A percentile compares a stretch with the other conserved stretches of the same genome.
Evolutionary conservation across 2,113 vertebrate genomes (phyloP).

Genomic region (Pimephales promelas): DNA sequence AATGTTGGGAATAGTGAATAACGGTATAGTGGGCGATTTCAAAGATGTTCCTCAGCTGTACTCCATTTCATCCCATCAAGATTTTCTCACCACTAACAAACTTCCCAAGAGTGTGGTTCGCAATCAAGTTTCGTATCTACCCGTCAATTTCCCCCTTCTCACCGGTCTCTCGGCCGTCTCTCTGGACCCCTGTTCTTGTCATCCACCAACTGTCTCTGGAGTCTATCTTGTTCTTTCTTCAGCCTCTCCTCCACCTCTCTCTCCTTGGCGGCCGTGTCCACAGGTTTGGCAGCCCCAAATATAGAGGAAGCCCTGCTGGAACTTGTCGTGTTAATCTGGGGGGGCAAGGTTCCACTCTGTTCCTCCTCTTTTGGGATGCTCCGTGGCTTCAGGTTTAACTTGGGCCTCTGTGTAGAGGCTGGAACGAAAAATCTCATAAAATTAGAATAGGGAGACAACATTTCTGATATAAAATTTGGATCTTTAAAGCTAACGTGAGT

Average conservation of each 20-base stretch:
- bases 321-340: constrained; percentile 58
- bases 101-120: neutral
- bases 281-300: constrained; percentile 91
- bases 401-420: constrained; percentile 88
- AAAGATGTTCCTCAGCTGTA: neutral
- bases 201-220: constrained; percentile 91
- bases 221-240: constrained; percentile 92
- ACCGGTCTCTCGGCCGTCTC: constrained; percentile 76
- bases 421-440: neutral
- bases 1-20: too few relatives aligned
- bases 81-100: neutral
- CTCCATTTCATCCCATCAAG: neutral
- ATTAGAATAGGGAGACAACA: neutral
- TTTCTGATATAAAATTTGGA: neutral
- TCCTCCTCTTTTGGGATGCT: constrained; percentile 89
- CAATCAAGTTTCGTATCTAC: neutral
- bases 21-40: too few relatives aligned
- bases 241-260: constrained; percentile 93
- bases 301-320: constrained; percentile 86
- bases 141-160: neutral
- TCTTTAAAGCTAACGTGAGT: neutral
- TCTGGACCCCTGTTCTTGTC: constrained; percentile 81
- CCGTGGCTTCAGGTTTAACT: constrained; percentile 93
- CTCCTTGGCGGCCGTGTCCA: constrained; percentile 91
- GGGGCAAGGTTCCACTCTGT: constrained; percentile 67